Conservation (phyloP, 2,113 vertebrate genomes). For the Poicephalus gulielmi region DNA sequence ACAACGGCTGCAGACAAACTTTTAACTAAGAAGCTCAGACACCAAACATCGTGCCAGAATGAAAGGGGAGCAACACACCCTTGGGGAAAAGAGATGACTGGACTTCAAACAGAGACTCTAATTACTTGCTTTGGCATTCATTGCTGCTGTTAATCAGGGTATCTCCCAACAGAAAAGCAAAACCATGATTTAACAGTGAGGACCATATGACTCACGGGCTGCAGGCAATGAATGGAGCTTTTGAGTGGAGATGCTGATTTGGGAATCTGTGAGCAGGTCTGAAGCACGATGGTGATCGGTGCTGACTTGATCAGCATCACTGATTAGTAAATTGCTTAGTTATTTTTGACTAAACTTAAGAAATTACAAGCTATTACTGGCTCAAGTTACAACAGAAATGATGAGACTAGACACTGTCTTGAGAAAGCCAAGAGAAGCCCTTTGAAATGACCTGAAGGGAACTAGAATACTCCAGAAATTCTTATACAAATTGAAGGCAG, state of each 20-base stretch:
- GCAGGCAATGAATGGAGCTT: not conserved
- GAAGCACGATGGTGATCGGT: not conserved
- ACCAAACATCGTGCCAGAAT: not conserved
- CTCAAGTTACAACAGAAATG: not conserved
- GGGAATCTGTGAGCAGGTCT: not conserved
- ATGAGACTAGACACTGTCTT: not conserved
- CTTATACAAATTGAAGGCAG: not conserved
- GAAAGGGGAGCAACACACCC: not conserved
- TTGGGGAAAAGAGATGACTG: conserved; percentile 11
- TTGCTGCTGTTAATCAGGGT: conserved; percentile 21
- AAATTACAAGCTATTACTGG: not conserved
- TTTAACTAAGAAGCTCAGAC: not conserved
- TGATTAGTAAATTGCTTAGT: not conserved
- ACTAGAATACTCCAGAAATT: not conserved
- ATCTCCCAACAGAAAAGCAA: conserved; percentile 29
- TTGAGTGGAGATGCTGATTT: not conserved
- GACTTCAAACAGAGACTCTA: conserved; percentile 19
- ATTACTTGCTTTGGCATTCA: conserved; percentile 27
- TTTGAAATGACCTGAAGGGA: not conserved
- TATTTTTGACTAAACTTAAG: not conserved
- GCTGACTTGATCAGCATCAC: not conserved
- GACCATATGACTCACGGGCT: not conserved
- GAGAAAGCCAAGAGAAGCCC: not conserved
- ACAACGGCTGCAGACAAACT: not conserved
- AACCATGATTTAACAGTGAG: not conserved